Evolutionary conservation across 2,888 invertebrate genomes (phyloP).

Genomic region (Trisateles emortualis): DNA sequence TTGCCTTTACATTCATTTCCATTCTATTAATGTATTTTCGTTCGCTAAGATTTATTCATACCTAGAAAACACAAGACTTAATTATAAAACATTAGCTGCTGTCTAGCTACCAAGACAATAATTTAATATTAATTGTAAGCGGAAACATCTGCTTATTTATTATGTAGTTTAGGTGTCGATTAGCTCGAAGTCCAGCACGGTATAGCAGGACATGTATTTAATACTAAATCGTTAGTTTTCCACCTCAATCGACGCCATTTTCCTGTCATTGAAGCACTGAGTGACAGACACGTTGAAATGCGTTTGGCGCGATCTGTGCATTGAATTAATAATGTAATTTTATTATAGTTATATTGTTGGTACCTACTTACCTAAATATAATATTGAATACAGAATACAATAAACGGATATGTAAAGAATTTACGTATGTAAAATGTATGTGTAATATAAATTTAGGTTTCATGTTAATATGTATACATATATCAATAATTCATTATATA

Average conservation of each 20-base stretch:
- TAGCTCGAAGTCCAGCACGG: conserved; percentile 46
- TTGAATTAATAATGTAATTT: conserved; percentile 62
- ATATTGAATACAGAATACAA: conserved; percentile 49
- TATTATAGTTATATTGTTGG: conserved; percentile 54
- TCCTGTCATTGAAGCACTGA: conserved; percentile 73
- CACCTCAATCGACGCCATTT: conserved; percentile 69
- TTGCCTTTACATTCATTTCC: too few species aligned
- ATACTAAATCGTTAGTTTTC: conserved; percentile 74
- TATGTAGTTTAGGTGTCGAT: conserved; percentile 46
- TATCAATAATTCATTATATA: conserved; percentile 17
- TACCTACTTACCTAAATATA: conserved; percentile 59
- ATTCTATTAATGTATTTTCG: conserved; percentile 9
- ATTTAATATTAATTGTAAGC: conserved; percentile 54
- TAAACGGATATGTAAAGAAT: conserved; percentile 22
- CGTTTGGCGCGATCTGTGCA: conserved; percentile 62
- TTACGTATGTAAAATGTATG: conserved; percentile 17
- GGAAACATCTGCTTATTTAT: conserved; percentile 47
- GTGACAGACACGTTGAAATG: conserved; percentile 68
- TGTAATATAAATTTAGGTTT: conserved; percentile 21
- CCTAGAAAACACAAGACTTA: conserved; percentile 28
- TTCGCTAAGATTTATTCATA: conserved; percentile 10
- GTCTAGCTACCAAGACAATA: conserved; percentile 44
- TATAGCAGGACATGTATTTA: conserved; percentile 57
- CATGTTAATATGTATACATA: conserved; percentile 4
- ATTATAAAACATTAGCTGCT: conserved; percentile 26